Evolutionary conservation across 2,113 vertebrate species (phyloP).

Genomic region (Arenaria interpres): DNA sequence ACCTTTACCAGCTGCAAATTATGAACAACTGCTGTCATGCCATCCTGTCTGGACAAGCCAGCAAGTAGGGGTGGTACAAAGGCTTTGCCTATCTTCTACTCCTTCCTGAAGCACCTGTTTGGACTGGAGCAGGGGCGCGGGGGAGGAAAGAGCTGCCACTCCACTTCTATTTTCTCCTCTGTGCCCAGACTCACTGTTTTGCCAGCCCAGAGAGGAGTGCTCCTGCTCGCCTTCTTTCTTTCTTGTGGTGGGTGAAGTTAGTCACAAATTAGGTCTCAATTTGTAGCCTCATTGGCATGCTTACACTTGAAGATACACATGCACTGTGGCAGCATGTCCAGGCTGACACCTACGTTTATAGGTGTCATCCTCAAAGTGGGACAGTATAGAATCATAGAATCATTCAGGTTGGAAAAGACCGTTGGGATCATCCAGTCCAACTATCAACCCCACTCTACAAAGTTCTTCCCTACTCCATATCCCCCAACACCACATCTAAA

Average conservation of each 20-base stretch:
- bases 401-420: no score
- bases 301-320: neutral
- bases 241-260: neutral
- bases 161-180: neutral
- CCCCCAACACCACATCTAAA: no score
- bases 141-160: neutral
- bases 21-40: neutral
- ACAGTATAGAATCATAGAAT: neutral
- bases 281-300: neutral
- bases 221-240: neutral
- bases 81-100: neutral
- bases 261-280: neutral
- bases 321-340: neutral
- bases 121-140: fast-evolving
- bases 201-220: neutral
- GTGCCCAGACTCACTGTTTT: neutral
- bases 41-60: neutral
- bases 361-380: neutral
- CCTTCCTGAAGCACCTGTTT: neutral
- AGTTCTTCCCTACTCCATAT: no score
- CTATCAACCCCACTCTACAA: no score
- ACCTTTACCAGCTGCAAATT: constrained; percentile 49
- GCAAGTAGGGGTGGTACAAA: neutral
- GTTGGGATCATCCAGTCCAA: no score
- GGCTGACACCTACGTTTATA: neutral